Evolutionary conservation across 2,888 invertebrate genomes (phyloP).

Genomic region (Kuschelorhynchus macadamiae): DNA sequence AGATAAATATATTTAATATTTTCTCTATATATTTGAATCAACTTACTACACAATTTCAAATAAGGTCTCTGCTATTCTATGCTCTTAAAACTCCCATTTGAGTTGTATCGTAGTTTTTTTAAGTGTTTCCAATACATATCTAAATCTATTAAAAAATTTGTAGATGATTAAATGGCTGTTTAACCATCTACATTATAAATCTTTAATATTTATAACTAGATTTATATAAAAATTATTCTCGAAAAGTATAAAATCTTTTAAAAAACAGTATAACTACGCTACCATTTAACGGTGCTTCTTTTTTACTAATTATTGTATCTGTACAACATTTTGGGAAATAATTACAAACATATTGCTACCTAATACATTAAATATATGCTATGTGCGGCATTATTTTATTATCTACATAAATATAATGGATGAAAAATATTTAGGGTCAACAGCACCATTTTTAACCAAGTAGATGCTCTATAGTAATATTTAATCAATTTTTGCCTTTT

Average conservation of each 20-base stretch:
- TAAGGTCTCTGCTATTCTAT: constrained; percentile 6
- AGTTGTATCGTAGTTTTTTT: constrained; percentile 16
- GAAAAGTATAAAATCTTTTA: constrained; percentile 55
- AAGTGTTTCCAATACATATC: not conserved
- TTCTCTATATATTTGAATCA: no score
- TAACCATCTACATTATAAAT: constrained; percentile 52
- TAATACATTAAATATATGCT: constrained; percentile 55
- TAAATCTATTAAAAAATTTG: constrained; percentile 31
- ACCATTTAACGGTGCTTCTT: constrained; percentile 26
- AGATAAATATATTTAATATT: not conserved
- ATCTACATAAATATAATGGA: constrained; percentile 7
- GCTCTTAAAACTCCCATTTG: constrained; percentile 15
- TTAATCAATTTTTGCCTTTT: no score
- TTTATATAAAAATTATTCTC: constrained; percentile 47
- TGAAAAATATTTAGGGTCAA: no score
- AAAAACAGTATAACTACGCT: constrained; percentile 37
- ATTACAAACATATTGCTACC: constrained; percentile 58
- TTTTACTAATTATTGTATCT: constrained; percentile 52
- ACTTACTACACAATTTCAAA: no score
- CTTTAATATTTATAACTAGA: constrained; percentile 13
- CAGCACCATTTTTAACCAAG: no score
- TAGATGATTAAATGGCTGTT: constrained; percentile 66
- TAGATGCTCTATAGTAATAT: no score
- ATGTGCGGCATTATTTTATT: constrained; percentile 2
- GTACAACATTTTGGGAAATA: constrained; percentile 51